Evolutionary conservation across 2,888 invertebrate genomes (phyloP).

Genomic region (Eumacrocentrus americanus): DNA sequence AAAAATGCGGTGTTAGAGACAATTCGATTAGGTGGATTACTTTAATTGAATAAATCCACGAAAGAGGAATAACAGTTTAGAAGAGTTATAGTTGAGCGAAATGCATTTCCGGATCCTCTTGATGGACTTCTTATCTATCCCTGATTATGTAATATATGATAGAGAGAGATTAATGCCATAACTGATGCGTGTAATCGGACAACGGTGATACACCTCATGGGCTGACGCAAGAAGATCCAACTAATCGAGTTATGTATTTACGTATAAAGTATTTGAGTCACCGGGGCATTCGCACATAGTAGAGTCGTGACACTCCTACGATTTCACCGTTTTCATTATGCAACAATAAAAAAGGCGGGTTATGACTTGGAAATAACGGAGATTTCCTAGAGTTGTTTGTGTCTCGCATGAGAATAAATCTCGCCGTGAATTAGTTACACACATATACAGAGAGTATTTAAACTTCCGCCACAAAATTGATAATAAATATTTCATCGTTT

Average conservation of each 20-base stretch:
- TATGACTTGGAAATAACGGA: conserved; percentile 12
- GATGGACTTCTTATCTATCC: no score
- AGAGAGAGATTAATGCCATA: conserved; percentile 7
- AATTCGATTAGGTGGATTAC: background rate
- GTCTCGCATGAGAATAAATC: background rate
- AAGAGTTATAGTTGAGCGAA: background rate
- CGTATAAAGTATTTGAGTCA: conserved; percentile 51
- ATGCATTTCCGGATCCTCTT: conserved; percentile 12
- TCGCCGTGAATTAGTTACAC: background rate
- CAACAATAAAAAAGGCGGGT: conserved; percentile 30
- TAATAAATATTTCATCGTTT: background rate
- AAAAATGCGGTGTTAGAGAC: background rate
- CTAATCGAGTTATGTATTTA: conserved; percentile 53
- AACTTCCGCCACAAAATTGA: background rate
- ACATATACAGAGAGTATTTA: background rate
- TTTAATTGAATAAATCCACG: background rate
- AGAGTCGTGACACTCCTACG: conserved; percentile 37
- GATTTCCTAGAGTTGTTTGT: conserved; percentile 19
- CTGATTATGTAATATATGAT: background rate
- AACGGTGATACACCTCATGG: conserved; percentile 13
- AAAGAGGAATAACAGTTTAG: background rate
- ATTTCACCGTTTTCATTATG: conserved; percentile 43
- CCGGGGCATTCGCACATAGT: conserved; percentile 35
- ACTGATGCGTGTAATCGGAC: conserved; percentile 3
- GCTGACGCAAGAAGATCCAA: conserved; percentile 14